A percentile compares a stretch with the other conserved stretches of the same genome.
phyloP scores from a whole-genome alignment of 1,140 invertebrate species.

The Colletes gigas region DNA sequence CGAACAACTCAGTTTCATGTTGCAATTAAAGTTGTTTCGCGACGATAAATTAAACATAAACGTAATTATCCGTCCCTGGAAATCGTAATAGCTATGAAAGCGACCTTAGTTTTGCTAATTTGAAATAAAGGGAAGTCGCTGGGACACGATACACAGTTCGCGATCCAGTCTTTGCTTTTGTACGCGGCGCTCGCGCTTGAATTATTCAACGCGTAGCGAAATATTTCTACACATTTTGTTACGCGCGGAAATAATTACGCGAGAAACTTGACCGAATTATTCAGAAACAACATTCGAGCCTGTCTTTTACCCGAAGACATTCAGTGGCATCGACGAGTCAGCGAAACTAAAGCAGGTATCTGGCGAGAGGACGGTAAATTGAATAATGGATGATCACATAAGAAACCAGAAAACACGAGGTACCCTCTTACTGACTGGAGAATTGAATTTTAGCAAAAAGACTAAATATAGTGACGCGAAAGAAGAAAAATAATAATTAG shows the following conservation, averaged over 20 bases:
- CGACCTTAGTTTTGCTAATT: too few species aligned
- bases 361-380: conserved; percentile 35
- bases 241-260: conserved; percentile 9
- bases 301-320: conserved; percentile 8
- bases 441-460: conserved; percentile 29
- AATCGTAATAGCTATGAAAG: too few species aligned
- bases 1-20: too few species aligned
- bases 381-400: conserved; percentile 53
- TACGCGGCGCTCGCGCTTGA: neutral
- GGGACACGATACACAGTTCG: neutral
- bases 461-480: neutral
- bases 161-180: neutral
- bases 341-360: conserved; percentile 39
- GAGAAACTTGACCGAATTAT: conserved; percentile 18
- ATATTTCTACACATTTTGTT: too few species aligned
- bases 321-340: conserved; percentile 38
- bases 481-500: neutral
- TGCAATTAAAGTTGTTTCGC: too few species aligned
- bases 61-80: too few species aligned
- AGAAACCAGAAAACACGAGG: conserved; percentile 40
- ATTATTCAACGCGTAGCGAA: neutral
- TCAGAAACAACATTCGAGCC: conserved; percentile 6
- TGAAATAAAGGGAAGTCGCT: neutral
- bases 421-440: conserved; percentile 40
- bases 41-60: too few species aligned